Percentiles rank a stretch among this genome's conserved stretches.
Evolutionary conservation across 2,888 invertebrate species (phyloP).

Genomic region (Physocephala rufipes): DNA sequence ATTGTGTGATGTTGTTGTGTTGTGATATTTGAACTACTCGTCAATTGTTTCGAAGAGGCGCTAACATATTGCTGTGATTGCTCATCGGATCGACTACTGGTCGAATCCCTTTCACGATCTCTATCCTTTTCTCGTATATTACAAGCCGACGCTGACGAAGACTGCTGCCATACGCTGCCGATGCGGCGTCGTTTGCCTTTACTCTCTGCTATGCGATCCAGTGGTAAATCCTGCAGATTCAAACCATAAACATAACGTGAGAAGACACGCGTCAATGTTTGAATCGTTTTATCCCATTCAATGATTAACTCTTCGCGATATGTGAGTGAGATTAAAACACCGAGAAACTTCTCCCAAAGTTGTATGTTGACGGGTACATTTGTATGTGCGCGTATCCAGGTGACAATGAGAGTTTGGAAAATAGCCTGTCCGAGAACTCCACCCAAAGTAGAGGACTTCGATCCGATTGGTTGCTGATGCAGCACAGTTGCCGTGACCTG

Average conservation of each 20-base stretch:
- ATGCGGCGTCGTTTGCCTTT: slow-evolving; percentile 75
- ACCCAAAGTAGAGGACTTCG: slow-evolving; percentile 73
- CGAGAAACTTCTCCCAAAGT: slow-evolving; percentile 93
- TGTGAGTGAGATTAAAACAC: slow-evolving; percentile 85
- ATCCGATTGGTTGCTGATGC: slow-evolving; percentile 76
- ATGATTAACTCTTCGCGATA: slow-evolving; percentile 94
- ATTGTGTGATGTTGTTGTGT: slow-evolving; percentile 28
- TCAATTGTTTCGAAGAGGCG: slow-evolving; percentile 19
- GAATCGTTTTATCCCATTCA: slow-evolving; percentile 99
- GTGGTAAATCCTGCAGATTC: slow-evolving; percentile 86
- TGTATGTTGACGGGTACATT: slow-evolving; percentile 89
- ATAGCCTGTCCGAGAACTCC: slow-evolving; percentile 86
- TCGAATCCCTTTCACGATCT: slow-evolving; percentile 51
- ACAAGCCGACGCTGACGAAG: slow-evolving; percentile 45
- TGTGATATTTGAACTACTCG: slow-evolving; percentile 40
- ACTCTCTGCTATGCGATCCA: slow-evolving; percentile 81
- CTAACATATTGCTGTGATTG: slow-evolving; percentile 34
- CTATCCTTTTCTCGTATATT: slow-evolving; percentile 47
- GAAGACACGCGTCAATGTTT: slow-evolving; percentile 92
- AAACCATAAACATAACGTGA: slow-evolving; percentile 95
- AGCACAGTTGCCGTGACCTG: slow-evolving; percentile 92
- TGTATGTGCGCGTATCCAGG: slow-evolving; percentile 97
- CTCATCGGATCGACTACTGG: slow-evolving; percentile 58
- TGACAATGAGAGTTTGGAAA: slow-evolving; percentile 94
- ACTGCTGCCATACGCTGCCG: slow-evolving; percentile 64